Conservation (phyloP, 92 coral and sea anemone species). For the Palythoa caribaeorum region DNA sequence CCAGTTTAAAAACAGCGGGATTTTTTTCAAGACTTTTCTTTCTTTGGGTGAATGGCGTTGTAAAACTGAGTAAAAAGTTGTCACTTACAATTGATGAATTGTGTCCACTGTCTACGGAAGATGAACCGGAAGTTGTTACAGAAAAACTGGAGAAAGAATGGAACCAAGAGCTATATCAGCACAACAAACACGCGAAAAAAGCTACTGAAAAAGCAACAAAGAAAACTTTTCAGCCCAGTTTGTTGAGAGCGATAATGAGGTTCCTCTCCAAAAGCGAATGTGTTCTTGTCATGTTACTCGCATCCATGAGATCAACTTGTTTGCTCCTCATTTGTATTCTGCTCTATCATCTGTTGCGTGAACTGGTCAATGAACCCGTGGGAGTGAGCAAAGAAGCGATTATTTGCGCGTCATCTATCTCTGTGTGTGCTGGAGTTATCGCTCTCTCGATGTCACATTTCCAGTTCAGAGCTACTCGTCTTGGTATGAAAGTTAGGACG, state of each 20-base stretch:
- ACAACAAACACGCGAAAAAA: neutral
- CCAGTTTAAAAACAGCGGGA: conserved; percentile 15
- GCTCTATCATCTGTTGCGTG: neutral
- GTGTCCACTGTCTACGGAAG: conserved; percentile 15
- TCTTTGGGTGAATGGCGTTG: conserved; percentile 45
- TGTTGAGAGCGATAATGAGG: conserved; percentile 23
- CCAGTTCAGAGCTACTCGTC: conserved; percentile 28
- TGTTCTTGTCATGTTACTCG: conserved; percentile 29
- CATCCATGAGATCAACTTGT: conserved; percentile 19
- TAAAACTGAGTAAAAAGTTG: conserved; percentile 17
- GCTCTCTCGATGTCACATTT: conserved; percentile 34
- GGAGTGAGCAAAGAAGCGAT: neutral
- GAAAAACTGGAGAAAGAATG: conserved; percentile 32
- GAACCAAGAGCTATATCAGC: conserved; percentile 34
- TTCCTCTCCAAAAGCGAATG: conserved; percentile 30
- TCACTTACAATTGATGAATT: conserved; percentile 15
- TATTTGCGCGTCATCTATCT: conserved; percentile 27
- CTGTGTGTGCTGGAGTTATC: conserved; percentile 18
- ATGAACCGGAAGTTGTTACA: conserved; percentile 43
- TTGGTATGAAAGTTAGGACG: conserved; percentile 55
- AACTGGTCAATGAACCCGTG: neutral
- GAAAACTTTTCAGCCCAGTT: neutral
- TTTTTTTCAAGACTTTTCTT: conserved; percentile 42
- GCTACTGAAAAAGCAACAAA: neutral
- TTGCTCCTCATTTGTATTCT: conserved; percentile 22